Percentiles rank a stretch among this genome's conserved stretches.
Evolutionary conservation across 2,888 invertebrate genomes (phyloP).

Genomic region (Thysanoteuthis rhombus): DNA sequence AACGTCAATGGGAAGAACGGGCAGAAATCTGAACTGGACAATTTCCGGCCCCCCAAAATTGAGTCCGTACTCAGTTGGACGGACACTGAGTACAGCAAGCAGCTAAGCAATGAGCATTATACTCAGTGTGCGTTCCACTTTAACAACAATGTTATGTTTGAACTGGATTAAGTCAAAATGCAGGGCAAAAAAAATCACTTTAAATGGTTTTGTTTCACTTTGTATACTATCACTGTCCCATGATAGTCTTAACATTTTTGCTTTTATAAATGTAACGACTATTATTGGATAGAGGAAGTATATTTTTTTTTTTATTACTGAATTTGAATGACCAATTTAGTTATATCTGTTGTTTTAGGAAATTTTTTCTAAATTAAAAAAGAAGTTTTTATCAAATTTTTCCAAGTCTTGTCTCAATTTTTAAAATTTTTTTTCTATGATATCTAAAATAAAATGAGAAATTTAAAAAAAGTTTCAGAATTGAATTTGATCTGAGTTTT

Average conservation of each 20-base stretch:
- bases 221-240: background rate
- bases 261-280: background rate
- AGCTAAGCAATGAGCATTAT: constrained; percentile 48
- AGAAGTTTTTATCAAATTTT: background rate
- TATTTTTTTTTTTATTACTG: background rate
- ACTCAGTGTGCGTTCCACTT: constrained; percentile 63
- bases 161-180: constrained; percentile 51
- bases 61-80: constrained; percentile 55
- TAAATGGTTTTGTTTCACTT: background rate
- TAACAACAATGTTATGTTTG: constrained; percentile 62
- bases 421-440: background rate
- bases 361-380: background rate
- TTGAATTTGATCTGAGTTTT: background rate
- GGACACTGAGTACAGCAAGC: constrained; percentile 37
- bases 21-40: constrained; percentile 36
- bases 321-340: constrained; percentile 15
- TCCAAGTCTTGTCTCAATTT: background rate
- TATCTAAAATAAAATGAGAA: background rate
- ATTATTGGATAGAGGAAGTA: background rate
- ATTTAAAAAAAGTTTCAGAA: background rate
- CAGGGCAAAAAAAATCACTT: background rate
- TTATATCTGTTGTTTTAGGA: background rate
- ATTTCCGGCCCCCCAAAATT: constrained; percentile 18
- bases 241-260: background rate
- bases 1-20: constrained; percentile 36